Evolutionary conservation across 2,797 vertebrate genomes (phyloP).

Genomic region (Petrocephalus schoutedeni): DNA sequence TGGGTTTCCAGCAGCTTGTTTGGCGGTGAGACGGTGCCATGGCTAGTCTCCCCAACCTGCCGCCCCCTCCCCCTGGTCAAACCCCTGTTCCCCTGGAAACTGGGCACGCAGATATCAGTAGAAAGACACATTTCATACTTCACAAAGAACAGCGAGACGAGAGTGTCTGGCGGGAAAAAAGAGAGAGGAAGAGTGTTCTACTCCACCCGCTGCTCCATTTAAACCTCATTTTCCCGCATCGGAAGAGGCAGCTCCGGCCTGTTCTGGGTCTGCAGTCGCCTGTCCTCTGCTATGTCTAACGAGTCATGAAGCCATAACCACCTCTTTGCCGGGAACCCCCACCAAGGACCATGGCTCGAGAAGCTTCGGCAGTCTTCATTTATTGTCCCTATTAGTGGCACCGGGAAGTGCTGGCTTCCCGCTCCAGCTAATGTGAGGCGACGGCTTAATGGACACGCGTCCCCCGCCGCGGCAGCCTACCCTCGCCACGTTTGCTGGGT

Average conservation of each 20-base stretch:
- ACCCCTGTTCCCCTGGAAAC: slow-evolving; percentile 27
- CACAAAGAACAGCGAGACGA: slow-evolving; percentile 5
- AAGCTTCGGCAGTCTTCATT: slow-evolving; percentile 2
- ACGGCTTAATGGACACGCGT: background rate
- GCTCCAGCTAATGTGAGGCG: background rate
- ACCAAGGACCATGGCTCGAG: background rate
- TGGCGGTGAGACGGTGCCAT: background rate
- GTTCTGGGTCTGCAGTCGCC: background rate
- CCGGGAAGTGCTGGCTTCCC: background rate
- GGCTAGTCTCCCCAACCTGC: background rate
- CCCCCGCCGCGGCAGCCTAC: background rate
- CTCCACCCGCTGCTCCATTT: background rate
- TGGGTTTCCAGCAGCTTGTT: background rate
- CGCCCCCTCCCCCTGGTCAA: background rate
- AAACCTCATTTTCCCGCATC: slow-evolving; percentile 6
- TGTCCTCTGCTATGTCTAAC: background rate
- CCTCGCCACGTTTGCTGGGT: background rate
- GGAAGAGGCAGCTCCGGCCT: background rate
- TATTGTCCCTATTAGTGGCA: slow-evolving; percentile 4
- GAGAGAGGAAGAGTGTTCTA: background rate
- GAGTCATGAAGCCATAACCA: background rate
- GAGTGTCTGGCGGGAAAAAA: slow-evolving; percentile 13
- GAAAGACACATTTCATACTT: slow-evolving; percentile 27
- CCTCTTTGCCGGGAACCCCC: background rate
- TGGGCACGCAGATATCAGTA: slow-evolving; percentile 16